phyloP scores from a whole-genome alignment of 2,888 invertebrate species.

The Diogma glabrata region DNA sequence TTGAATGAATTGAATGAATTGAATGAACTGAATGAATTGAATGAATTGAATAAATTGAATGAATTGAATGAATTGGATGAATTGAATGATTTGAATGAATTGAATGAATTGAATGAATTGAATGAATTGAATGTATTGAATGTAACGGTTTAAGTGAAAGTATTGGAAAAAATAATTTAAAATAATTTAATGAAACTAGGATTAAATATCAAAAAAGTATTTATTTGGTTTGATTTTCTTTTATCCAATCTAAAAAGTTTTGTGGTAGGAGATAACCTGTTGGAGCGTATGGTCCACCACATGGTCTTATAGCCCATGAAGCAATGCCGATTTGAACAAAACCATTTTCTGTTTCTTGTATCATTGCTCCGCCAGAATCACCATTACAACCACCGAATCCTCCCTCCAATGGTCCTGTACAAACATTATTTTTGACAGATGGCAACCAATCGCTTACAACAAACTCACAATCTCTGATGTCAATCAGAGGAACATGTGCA shows the following conservation, averaged over 20 bases:
- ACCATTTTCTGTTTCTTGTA: neutral
- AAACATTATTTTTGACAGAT: neutral
- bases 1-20: no score
- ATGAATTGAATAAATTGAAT: no score
- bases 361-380: constrained; percentile 7
- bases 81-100: no score
- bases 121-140: no score
- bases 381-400: constrained; percentile 2
- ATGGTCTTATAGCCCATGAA: constrained; percentile 2
- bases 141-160: no score
- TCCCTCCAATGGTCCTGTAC: neutral
- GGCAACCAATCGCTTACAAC: no score
- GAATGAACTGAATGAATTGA: no score
- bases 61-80: no score
- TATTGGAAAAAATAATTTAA: no score
- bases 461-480: neutral
- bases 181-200: no score
- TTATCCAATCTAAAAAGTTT: neutral
- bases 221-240: neutral
- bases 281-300: neutral
- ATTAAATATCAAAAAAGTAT: no score
- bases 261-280: constrained; percentile 1
- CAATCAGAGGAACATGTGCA: neutral
- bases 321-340: neutral
- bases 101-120: no score